Conservation (phyloP, 2,888 invertebrate species). For the Lasioglossum villosulum region DNA sequence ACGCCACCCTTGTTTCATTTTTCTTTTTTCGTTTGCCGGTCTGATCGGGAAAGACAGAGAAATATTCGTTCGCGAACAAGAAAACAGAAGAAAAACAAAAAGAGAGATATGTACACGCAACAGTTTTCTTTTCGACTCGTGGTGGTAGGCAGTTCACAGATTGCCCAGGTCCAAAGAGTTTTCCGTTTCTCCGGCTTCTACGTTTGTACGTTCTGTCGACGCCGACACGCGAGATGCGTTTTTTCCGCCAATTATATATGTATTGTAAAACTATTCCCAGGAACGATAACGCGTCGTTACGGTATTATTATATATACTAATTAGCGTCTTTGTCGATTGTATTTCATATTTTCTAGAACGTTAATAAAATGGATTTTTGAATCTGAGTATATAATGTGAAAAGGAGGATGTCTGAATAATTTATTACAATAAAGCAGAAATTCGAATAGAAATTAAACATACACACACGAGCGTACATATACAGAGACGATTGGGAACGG, state of each 20-base stretch:
- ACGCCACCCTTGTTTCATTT: background rate
- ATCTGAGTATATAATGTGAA: constrained; percentile 59
- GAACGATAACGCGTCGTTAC: constrained; percentile 56
- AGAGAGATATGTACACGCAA: background rate
- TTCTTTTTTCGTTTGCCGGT: constrained; percentile 4
- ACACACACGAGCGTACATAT: background rate
- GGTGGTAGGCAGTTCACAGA: constrained; percentile 56
- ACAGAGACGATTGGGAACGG: background rate
- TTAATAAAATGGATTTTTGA: constrained; percentile 63
- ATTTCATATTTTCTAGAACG: constrained; percentile 65
- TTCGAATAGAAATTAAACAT: background rate
- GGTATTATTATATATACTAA: constrained; percentile 62
- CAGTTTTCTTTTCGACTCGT: constrained; percentile 36
- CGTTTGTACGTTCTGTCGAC: constrained; percentile 52
- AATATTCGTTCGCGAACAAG: background rate
- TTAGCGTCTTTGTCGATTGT: constrained; percentile 62
- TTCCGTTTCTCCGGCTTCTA: constrained; percentile 46
- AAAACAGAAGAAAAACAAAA: background rate
- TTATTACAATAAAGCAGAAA: constrained; percentile 56
- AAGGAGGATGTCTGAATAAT: constrained; percentile 61
- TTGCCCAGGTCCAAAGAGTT: constrained; percentile 63
- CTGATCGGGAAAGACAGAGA: background rate
- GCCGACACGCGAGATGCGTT: constrained; percentile 40
- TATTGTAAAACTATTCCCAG: constrained; percentile 61
- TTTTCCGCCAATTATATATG: constrained; percentile 49